These are phyloP conservation scores for Anas bahamensis DNA, from an alignment of 2,797 vertebrate species.

Conservation along the genomic window DNA sequence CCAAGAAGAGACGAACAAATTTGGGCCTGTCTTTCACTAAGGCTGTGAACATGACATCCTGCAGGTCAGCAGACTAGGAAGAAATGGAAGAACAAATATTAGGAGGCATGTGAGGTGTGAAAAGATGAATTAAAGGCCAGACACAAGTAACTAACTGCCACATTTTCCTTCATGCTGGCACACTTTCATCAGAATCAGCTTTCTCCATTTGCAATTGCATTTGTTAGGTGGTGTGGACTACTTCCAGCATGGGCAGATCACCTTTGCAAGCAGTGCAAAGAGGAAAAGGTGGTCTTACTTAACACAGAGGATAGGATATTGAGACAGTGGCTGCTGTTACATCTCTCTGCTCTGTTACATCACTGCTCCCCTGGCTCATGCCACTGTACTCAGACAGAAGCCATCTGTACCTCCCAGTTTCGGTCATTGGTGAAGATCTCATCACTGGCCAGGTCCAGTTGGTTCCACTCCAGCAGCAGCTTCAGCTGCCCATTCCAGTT, in stretches of 20 bases:
- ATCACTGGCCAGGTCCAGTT: constrained; percentile 80
- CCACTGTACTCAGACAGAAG: neutral
- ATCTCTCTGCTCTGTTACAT: neutral
- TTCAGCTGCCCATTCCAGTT: constrained; percentile 85
- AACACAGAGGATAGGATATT: neutral
- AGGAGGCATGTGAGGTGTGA: rapidly evolving
- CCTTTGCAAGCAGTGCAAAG: neutral
- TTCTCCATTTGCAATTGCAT: neutral
- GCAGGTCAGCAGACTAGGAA: constrained; percentile 80
- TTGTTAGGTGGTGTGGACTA: neutral
- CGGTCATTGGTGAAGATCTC: constrained; percentile 85
- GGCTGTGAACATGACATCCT: constrained; percentile 84
- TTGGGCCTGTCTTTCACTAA: constrained; percentile 83
- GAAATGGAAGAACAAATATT: neutral
- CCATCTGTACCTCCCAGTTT: constrained; percentile 78
- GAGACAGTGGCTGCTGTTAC: neutral
- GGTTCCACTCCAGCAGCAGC: constrained; percentile 85
- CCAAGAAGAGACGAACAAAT: constrained; percentile 84
- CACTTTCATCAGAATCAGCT: neutral
- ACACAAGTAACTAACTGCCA: neutral
- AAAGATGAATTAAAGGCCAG: neutral
- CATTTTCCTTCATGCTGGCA: neutral
- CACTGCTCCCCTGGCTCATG: neutral
- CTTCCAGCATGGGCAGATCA: neutral
- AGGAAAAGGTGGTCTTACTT: neutral